phyloP scores from a whole-genome alignment of 2,113 vertebrate species.

The Microtus richardsoni region DNA sequence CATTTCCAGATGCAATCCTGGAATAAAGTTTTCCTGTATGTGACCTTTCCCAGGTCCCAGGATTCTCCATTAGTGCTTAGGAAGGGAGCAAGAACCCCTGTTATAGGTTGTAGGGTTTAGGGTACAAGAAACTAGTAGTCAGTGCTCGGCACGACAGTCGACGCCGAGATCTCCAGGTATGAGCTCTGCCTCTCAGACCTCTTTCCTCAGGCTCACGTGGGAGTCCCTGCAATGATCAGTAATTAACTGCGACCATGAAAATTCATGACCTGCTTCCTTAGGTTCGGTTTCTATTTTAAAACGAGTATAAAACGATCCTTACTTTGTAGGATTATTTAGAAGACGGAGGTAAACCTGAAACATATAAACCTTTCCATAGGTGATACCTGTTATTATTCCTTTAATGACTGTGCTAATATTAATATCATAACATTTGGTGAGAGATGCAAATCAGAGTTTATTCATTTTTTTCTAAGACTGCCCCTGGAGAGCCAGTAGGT shows the following conservation, averaged over 20 bases:
- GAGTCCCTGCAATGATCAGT: neutral
- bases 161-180: neutral
- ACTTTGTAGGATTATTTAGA: neutral
- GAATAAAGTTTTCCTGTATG: neutral
- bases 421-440: neutral
- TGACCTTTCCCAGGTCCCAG: neutral
- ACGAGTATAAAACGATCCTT: neutral
- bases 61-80: neutral
- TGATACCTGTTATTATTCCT: neutral
- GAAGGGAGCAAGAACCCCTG: neutral
- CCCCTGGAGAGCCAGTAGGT: neutral
- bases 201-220: neutral
- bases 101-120: neutral
- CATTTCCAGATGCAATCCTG: neutral
- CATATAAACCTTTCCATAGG: neutral
- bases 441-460: neutral
- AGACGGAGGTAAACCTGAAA: conserved; percentile 9
- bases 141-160: neutral
- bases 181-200: neutral
- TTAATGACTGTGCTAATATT: neutral
- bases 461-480: neutral
- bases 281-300: neutral
- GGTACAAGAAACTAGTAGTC: neutral
- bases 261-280: neutral
- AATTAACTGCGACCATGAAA: neutral